phyloP scores from a whole-genome alignment of 2,797 vertebrate genomes.

The Melanotaenia maccullochi region DNA sequence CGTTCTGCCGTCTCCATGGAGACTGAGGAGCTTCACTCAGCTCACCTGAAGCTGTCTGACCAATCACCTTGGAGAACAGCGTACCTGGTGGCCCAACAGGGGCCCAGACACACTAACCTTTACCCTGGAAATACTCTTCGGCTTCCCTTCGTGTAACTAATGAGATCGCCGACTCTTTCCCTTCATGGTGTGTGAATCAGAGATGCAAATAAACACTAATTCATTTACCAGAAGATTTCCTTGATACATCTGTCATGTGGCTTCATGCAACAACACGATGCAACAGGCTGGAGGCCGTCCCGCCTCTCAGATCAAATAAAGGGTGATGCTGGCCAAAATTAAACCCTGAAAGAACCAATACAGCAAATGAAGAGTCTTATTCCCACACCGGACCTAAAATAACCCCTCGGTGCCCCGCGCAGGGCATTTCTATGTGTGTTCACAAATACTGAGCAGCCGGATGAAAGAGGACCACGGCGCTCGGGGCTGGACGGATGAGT shows the following conservation, averaged over 20 bases:
- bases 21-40: slow-evolving; percentile 55
- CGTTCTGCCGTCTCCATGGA: slow-evolving; percentile 62
- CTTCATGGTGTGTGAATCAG: slow-evolving; percentile 47
- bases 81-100: slow-evolving; percentile 63
- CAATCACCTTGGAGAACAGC: slow-evolving; percentile 63
- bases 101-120: slow-evolving; percentile 74
- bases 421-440: slow-evolving; percentile 1
- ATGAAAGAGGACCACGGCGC: slow-evolving; percentile 61
- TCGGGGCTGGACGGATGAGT: slow-evolving; percentile 9
- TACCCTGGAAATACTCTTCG: slow-evolving; percentile 68
- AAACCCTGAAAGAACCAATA: slow-evolving; percentile 3
- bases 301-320: slow-evolving; percentile 6
- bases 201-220: slow-evolving; percentile 48
- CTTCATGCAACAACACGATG: slow-evolving; percentile 29
- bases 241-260: slow-evolving; percentile 63
- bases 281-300: slow-evolving; percentile 35
- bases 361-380: slow-evolving; percentile 30
- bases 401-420: slow-evolving; percentile 59
- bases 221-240: slow-evolving; percentile 57
- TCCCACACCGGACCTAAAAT: slow-evolving; percentile 66
- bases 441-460: slow-evolving; percentile 55
- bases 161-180: slow-evolving; percentile 25
- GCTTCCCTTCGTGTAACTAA: slow-evolving; percentile 37
- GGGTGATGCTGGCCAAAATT: slow-evolving; percentile 33
- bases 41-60: slow-evolving; percentile 72